Conservation (phyloP, 2,797 vertebrate species). For the Garrulus glandarius region DNA sequence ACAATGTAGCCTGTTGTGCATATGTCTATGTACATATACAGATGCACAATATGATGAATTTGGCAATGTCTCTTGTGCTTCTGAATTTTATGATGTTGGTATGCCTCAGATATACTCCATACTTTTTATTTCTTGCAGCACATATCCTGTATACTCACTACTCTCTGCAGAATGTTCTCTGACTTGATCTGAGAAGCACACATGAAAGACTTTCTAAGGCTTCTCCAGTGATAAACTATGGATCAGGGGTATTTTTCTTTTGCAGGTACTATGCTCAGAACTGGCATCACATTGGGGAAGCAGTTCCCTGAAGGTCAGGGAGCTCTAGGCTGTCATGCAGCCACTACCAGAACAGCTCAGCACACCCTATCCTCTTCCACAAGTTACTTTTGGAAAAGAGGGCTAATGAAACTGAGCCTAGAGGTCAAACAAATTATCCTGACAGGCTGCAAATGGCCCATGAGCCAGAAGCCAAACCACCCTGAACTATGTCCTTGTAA, state of each 20-base stretch:
- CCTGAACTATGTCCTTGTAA: background rate
- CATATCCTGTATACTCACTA: background rate
- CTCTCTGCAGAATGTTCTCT: background rate
- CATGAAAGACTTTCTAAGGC: background rate
- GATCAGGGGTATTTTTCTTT: background rate
- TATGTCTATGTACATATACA: background rate
- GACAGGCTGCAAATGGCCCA: background rate
- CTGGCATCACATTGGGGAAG: background rate
- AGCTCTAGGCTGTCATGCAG: background rate
- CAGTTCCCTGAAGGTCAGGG: background rate
- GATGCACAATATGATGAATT: rapidly evolving
- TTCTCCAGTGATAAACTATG: background rate
- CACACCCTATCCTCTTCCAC: rapidly evolving
- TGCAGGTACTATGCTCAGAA: background rate
- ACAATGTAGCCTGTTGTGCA: background rate
- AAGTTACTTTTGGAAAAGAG: background rate
- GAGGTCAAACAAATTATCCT: background rate
- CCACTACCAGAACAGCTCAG: background rate
- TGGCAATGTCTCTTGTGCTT: background rate
- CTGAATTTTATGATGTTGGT: background rate
- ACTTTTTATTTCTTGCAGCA: background rate
- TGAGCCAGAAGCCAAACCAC: background rate
- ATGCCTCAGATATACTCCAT: background rate
- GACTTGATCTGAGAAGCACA: background rate
- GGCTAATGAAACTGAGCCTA: background rate